phyloP scores from a whole-genome alignment of 2,797 vertebrate genomes.

The Aotus griseimembra region DNA sequence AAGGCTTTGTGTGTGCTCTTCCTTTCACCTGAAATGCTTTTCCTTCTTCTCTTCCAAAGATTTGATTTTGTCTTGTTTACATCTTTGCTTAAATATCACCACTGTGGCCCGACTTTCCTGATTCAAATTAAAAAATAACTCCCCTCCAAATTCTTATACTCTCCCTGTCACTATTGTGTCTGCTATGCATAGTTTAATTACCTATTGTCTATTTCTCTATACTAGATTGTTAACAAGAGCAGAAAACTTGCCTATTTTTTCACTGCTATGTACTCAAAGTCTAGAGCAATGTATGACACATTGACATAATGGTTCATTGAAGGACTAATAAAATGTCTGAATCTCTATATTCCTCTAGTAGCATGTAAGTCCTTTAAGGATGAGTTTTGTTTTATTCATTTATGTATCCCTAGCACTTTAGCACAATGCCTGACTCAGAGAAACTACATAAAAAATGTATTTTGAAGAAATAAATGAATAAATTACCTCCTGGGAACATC shows the following conservation, averaged over 20 bases:
- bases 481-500: background rate
- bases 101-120: background rate
- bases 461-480: background rate
- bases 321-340: background rate
- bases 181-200: background rate
- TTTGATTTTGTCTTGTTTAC: background rate
- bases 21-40: background rate
- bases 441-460: background rate
- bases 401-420: background rate
- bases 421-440: background rate
- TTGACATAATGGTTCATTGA: background rate
- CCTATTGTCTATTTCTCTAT: background rate
- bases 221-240: background rate
- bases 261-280: background rate
- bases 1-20: background rate
- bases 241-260: background rate
- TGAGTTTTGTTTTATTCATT: constrained; percentile 25
- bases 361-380: background rate
- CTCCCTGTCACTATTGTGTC: background rate
- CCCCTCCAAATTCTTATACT: background rate
- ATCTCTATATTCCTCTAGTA: background rate
- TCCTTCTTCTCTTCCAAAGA: background rate
- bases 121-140: background rate
- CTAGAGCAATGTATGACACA: background rate
- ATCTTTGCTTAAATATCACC: background rate